These are phyloP conservation scores for Centroberyx gerrardi DNA, from an alignment of 2,797 vertebrate genomes.

Conservation along the genomic window DNA sequence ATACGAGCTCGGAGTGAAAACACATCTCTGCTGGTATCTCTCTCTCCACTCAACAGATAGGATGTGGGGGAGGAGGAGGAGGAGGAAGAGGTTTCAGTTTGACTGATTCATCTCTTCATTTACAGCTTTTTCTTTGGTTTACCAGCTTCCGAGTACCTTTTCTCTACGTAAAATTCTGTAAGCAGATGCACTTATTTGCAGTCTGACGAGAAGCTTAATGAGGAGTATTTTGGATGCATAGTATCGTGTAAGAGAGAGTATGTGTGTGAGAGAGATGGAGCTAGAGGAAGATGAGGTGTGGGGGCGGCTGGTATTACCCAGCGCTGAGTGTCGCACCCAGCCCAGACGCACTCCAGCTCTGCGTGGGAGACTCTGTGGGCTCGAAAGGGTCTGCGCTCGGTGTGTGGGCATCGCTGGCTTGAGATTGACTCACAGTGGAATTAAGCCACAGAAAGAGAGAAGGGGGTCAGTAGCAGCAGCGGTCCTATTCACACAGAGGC, in stretches of 20 bases:
- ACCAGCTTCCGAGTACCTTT: slow-evolving; percentile 21
- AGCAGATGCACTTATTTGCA: slow-evolving; percentile 23
- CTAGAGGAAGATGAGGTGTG: slow-evolving; percentile 40
- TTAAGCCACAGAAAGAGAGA: slow-evolving; percentile 44
- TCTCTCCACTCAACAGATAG: slow-evolving; percentile 65
- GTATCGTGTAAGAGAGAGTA: slow-evolving; percentile 28
- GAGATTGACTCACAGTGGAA: slow-evolving; percentile 53
- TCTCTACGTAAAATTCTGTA: slow-evolving; percentile 46
- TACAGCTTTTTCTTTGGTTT: slow-evolving; percentile 60
- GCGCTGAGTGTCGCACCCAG: slow-evolving; percentile 59
- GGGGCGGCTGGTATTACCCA: slow-evolving; percentile 59
- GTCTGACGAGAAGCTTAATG: neutral
- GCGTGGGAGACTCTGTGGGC: slow-evolving; percentile 75
- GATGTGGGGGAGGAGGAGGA: slow-evolving; percentile 71
- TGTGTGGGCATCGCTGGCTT: slow-evolving; percentile 76
- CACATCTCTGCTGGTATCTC: slow-evolving; percentile 45
- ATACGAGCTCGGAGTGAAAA: slow-evolving; percentile 57
- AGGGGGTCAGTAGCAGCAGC: slow-evolving; percentile 49
- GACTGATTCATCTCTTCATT: slow-evolving; percentile 69
- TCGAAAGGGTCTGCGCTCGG: slow-evolving; percentile 69
- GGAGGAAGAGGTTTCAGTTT: slow-evolving; percentile 70
- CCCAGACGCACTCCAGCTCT: slow-evolving; percentile 66
- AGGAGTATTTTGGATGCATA: slow-evolving; percentile 27
- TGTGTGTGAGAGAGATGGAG: slow-evolving; percentile 37
- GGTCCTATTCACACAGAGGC: slow-evolving; percentile 57